A percentile compares a stretch with the other conserved stretches of the same genome.
These are phyloP conservation scores for Kryptolebias marmoratus DNA, from an alignment of 2,113 vertebrate species.

Conservation along the genomic window DNA sequence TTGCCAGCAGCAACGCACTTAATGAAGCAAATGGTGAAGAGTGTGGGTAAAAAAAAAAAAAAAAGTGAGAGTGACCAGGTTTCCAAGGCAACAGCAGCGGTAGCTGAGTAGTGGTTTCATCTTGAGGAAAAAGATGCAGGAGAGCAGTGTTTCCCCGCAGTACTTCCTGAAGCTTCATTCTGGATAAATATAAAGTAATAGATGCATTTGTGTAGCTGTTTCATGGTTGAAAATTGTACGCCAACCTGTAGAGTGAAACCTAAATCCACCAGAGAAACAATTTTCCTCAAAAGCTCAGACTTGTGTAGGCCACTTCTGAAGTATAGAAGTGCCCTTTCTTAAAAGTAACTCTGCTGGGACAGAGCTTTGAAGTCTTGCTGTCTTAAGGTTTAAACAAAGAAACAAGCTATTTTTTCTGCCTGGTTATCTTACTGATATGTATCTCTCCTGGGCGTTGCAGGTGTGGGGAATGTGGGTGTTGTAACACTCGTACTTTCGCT, in stretches of 20 bases:
- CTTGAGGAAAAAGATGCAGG: conserved; percentile 78
- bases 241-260: conserved; percentile 44
- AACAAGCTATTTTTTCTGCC: conserved; percentile 1
- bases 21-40: conserved; percentile 81
- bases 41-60: conserved; percentile 65
- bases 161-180: conserved; percentile 63
- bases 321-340: conserved; percentile 35
- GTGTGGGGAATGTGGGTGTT: conserved; percentile 3
- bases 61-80: conserved; percentile 80
- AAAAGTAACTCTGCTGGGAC: conserved; percentile 50
- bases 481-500: conserved; percentile 1
- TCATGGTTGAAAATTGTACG: conserved; percentile 30
- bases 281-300: conserved; percentile 26
- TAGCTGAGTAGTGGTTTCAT: conserved; percentile 80
- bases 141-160: conserved; percentile 73
- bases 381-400: conserved; percentile 43
- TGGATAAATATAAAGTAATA: conserved; percentile 65
- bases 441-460: conserved; percentile 7
- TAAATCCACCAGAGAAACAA: conserved; percentile 41
- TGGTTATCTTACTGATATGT: conserved; percentile 22
- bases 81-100: conserved; percentile 81
- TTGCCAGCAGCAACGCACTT: conserved; percentile 82
- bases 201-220: conserved; percentile 52
- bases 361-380: conserved; percentile 30
- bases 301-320: conserved; percentile 17